These are phyloP conservation scores for Amphilophus citrinellus DNA, from an alignment of 2,113 vertebrate genomes.

Conservation along the genomic window DNA sequence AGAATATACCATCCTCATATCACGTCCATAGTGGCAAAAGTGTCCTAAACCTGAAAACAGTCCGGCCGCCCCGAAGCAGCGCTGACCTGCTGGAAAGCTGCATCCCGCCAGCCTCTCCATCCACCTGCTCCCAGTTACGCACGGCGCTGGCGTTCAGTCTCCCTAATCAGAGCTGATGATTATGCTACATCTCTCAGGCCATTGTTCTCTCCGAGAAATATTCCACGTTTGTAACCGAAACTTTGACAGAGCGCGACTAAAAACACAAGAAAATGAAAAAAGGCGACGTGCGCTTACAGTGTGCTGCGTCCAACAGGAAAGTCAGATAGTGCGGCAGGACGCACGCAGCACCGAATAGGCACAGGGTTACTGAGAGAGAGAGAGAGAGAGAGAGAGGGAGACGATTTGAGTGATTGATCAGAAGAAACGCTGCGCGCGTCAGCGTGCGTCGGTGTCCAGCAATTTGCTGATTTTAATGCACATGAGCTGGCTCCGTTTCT, in stretches of 20 bases:
- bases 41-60: background rate
- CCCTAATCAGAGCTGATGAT: slow-evolving; percentile 8
- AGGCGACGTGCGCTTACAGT: slow-evolving; percentile 17
- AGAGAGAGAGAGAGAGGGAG: slow-evolving; percentile 3
- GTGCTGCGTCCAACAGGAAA: slow-evolving; percentile 16
- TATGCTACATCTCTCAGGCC: slow-evolving; percentile 13
- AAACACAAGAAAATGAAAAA: background rate
- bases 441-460: slow-evolving; percentile 36
- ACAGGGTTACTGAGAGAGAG: background rate
- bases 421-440: slow-evolving; percentile 11
- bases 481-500: background rate
- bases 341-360: background rate
- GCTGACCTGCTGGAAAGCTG: slow-evolving; percentile 32
- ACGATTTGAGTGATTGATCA: background rate
- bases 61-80: slow-evolving; percentile 16
- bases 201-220: slow-evolving; percentile 14
- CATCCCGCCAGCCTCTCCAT: slow-evolving; percentile 61
- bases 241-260: background rate
- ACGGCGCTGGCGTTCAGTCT: slow-evolving; percentile 10
- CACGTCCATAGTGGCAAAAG: slow-evolving; percentile 30
- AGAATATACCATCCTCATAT: slow-evolving; percentile 26
- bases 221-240: slow-evolving; percentile 1
- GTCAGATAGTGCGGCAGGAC: slow-evolving; percentile 15
- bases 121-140: slow-evolving; percentile 71
- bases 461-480: slow-evolving; percentile 24